These are phyloP conservation scores for Lamellibrachia satsuma DNA, from an alignment of 2,888 invertebrate species.

Conservation along the genomic window DNA sequence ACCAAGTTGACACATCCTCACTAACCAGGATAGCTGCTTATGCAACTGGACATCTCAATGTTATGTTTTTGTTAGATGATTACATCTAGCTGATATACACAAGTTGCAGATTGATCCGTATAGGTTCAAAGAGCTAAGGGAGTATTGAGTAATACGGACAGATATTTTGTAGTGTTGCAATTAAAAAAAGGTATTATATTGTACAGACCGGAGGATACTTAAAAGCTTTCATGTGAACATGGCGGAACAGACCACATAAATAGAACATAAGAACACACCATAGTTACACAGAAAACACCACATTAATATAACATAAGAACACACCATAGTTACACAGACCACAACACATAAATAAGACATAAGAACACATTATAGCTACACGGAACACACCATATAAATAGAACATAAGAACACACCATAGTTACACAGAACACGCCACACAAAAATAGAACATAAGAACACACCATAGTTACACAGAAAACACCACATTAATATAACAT, in stretches of 20 bases:
- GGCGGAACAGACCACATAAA: not conserved
- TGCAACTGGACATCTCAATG: not conserved
- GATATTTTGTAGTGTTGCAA: not conserved
- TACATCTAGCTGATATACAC: no score
- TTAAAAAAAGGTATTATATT: not conserved
- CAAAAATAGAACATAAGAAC: constrained; percentile 20
- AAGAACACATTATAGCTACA: no score
- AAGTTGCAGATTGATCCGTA: not conserved
- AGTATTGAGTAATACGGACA: not conserved
- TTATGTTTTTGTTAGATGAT: not conserved
- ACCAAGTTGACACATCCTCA: no score
- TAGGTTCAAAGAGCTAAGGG: not conserved
- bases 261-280: constrained; percentile 41
- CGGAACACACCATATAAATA: not conserved
- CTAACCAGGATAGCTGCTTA: not conserved
- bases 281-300: no score
- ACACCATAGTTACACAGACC: constrained; percentile 38
- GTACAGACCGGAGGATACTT: not conserved
- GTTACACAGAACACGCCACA: no score
- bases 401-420: no score
- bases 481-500: not conserved
- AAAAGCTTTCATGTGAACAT: not conserved
- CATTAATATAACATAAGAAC: not conserved
- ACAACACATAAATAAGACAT: no score
- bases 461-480: constrained; percentile 40